These are phyloP conservation scores for Oncorhynchus clarkii DNA, from an alignment of 2,113 vertebrate species.

Conservation along the genomic window DNA sequence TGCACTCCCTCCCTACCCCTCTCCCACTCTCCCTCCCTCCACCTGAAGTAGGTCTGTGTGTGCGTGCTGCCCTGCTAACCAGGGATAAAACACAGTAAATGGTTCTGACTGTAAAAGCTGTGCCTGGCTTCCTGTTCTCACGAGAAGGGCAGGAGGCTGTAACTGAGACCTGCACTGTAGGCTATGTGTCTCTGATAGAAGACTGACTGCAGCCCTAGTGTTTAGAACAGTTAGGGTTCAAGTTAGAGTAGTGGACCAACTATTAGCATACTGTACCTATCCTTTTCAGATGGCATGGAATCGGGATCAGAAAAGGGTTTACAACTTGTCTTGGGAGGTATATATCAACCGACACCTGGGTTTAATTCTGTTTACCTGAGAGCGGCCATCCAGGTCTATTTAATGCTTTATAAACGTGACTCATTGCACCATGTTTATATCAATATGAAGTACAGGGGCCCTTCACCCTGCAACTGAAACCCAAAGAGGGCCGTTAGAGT, in stretches of 20 bases:
- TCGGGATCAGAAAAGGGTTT: too few relatives aligned
- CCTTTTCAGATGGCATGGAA: constrained; percentile 2
- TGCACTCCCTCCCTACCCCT: too few relatives aligned
- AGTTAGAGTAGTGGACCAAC: neutral
- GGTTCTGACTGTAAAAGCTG: constrained; percentile 59
- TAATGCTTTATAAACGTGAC: constrained; percentile 59
- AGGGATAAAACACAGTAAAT: constrained; percentile 66
- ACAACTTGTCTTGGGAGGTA: neutral
- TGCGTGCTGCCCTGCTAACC: constrained; percentile 50
- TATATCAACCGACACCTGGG: constrained; percentile 57
- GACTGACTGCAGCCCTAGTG: neutral
- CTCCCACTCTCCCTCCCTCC: constrained; percentile 15
- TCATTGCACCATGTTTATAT: constrained; percentile 70
- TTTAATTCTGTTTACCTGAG: constrained; percentile 61
- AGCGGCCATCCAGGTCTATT: constrained; percentile 59
- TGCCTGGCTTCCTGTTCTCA: constrained; percentile 56
- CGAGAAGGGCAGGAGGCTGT: constrained; percentile 11
- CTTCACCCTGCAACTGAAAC: constrained; percentile 32
- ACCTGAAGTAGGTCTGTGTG: constrained; percentile 45
- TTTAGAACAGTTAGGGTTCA: neutral
- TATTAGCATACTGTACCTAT: neutral
- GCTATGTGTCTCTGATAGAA: neutral
- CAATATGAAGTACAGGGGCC: constrained; percentile 50
- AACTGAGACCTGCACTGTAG: neutral
- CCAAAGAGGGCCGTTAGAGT: constrained; percentile 56